Percentiles rank a stretch among this genome's conserved stretches.
These are phyloP conservation scores for Trichonephila inaurata DNA, from an alignment of 1,140 invertebrate species.

Conservation along the genomic window DNA sequence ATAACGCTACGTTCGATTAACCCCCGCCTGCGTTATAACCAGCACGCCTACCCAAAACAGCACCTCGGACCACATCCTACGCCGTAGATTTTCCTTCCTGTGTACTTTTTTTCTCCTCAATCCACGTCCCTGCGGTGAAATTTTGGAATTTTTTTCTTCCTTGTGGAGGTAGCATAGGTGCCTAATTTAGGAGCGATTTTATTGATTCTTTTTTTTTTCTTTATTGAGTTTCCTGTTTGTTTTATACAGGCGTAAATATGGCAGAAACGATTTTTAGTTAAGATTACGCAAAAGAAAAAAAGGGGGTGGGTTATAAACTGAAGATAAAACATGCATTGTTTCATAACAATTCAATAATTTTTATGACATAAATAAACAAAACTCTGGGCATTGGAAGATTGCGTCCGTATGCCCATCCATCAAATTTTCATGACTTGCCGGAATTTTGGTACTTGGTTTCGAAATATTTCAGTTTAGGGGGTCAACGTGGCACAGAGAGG, in stretches of 20 bases:
- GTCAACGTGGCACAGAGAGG: too few species aligned
- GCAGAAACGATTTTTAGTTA: too few species aligned
- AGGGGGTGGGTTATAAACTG: too few species aligned
- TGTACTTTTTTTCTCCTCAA: not conserved
- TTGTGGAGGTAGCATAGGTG: not conserved
- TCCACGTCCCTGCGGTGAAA: not conserved
- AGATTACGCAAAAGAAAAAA: too few species aligned
- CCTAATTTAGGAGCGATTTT: not conserved
- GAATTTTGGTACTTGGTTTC: too few species aligned
- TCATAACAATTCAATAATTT: too few species aligned
- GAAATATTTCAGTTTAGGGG: too few species aligned
- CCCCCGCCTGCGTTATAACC: not conserved
- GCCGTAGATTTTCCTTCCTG: constrained; percentile 7
- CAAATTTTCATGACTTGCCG: too few species aligned
- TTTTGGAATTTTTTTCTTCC: not conserved
- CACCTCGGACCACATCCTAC: constrained; percentile 56
- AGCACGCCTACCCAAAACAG: constrained; percentile 24
- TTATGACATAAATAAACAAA: too few species aligned
- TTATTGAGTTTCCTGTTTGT: not conserved
- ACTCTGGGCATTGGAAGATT: too few species aligned
- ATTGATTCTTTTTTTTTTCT: not conserved
- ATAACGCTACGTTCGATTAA: not conserved
- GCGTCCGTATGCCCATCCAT: too few species aligned
- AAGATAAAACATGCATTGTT: too few species aligned
- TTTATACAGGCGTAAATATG: not conserved